phyloP scores from a whole-genome alignment of 1,140 invertebrate species.

The Drosophila kanapiae region DNA sequence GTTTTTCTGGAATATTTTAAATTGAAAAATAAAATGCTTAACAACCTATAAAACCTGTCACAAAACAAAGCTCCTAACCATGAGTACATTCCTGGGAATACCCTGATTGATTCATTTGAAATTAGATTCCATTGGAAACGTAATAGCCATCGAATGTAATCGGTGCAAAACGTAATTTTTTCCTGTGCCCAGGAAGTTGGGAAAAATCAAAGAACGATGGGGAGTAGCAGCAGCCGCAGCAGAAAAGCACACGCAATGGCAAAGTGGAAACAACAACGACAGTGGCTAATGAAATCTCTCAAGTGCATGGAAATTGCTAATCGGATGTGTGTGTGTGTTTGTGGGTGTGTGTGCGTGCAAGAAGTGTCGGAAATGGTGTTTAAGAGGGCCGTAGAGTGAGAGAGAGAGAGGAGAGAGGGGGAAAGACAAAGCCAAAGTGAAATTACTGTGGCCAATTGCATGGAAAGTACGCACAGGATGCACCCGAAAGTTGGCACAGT shows the following conservation, averaged over 20 bases:
- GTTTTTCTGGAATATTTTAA: too few species aligned
- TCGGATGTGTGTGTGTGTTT: constrained; percentile 55
- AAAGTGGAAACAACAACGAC: constrained; percentile 52
- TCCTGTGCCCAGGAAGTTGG: constrained; percentile 17
- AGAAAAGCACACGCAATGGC: constrained; percentile 19
- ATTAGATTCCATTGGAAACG: background rate
- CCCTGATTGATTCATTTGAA: constrained; percentile 6
- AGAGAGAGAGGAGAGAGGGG: background rate
- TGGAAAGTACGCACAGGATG: constrained; percentile 67
- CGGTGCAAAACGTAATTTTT: constrained; percentile 9
- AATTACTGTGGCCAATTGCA: constrained; percentile 79
- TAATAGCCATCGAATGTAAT: constrained; percentile 17
- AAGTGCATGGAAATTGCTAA: constrained; percentile 81
- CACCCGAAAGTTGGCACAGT: constrained; percentile 44
- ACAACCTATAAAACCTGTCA: too few species aligned
- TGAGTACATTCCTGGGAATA: background rate
- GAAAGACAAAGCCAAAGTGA: constrained; percentile 36
- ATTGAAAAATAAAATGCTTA: background rate
- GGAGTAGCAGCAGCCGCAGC: constrained; percentile 10
- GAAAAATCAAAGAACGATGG: constrained; percentile 31
- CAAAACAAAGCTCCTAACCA: background rate
- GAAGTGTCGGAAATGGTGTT: constrained; percentile 26
- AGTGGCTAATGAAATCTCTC: constrained; percentile 71
- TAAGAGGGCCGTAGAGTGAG: background rate
- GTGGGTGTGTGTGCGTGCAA: constrained; percentile 28